A percentile compares a stretch with the other conserved stretches of the same genome.
Conservation (phyloP, 2,113 vertebrate species). For the Myocastor coypus region DNA sequence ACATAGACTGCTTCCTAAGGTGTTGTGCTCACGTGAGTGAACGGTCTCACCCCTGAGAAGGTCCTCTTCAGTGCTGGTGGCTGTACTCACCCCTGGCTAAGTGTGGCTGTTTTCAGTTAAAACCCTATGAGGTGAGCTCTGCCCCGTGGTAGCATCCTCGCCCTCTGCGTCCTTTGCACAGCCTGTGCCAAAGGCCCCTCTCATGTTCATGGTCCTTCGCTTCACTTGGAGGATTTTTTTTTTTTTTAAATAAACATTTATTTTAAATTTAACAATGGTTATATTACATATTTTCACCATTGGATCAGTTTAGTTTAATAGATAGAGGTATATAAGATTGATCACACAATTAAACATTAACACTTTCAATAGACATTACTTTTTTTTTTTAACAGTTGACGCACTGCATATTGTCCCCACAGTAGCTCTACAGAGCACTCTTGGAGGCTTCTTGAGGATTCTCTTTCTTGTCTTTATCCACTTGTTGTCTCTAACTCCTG, state of each 20-base stretch:
- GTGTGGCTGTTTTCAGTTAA: not conserved
- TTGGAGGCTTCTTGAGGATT: not conserved
- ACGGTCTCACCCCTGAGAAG: fast-evolving
- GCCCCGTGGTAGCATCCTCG: fast-evolving
- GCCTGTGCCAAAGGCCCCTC: not conserved
- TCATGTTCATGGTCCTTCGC: not conserved
- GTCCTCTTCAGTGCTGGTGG: not conserved
- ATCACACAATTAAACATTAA: too few species aligned
- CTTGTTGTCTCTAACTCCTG: not conserved
- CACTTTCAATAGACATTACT: too few species aligned
- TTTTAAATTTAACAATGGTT: too few species aligned
- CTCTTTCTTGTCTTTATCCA: not conserved
- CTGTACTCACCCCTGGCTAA: not conserved
- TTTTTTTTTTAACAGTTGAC: too few species aligned
- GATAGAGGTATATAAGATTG: too few species aligned
- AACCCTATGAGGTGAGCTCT: not conserved
- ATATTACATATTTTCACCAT: too few species aligned
- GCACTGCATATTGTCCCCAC: too few species aligned
- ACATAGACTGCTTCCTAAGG: not conserved
- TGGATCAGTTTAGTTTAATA: too few species aligned
- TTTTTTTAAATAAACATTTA: too few species aligned
- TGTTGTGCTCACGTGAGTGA: not conserved
- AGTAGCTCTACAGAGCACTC: too few species aligned
- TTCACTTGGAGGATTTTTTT: not conserved
- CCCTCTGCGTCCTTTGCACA: not conserved